Percentiles rank a stretch among this genome's conserved stretches.
phyloP scores from a whole-genome alignment of 1,140 invertebrate species.

The Brachionus asplanchnoidis region DNA sequence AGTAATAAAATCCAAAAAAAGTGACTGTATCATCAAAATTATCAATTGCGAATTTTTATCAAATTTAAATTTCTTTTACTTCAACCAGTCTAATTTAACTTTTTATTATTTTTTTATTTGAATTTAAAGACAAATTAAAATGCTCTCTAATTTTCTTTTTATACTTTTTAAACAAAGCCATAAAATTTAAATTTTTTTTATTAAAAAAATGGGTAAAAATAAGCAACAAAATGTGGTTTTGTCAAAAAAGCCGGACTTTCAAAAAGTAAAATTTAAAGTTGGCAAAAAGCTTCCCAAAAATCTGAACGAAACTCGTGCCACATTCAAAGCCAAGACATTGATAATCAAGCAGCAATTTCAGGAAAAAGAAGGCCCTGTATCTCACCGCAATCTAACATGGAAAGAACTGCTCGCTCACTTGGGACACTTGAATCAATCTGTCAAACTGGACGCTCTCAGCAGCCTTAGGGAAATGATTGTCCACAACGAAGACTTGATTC shows the following conservation, averaged over 20 bases:
- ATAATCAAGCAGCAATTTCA: constrained; percentile 71
- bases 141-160: no score
- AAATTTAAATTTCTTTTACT: no score
- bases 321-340: constrained; percentile 81
- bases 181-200: not conserved
- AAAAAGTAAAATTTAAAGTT: constrained; percentile 60
- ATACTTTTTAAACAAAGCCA: not conserved
- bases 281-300: constrained; percentile 63
- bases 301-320: constrained; percentile 75
- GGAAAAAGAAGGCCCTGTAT: constrained; percentile 60
- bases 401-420: constrained; percentile 70
- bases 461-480: constrained; percentile 68
- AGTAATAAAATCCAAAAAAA: no score
- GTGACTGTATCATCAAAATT: no score
- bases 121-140: no score
- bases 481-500: constrained; percentile 59
- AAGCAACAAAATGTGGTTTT: not conserved
- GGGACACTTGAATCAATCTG: constrained; percentile 70
- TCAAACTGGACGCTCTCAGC: constrained; percentile 66
- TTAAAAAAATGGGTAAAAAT: constrained; percentile 6
- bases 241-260: constrained; percentile 55
- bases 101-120: no score
- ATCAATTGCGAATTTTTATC: no score
- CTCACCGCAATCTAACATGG: constrained; percentile 45
- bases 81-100: no score